Evolutionary conservation across 2,888 invertebrate species (phyloP).

Genomic region (Osmoderma eremita): DNA sequence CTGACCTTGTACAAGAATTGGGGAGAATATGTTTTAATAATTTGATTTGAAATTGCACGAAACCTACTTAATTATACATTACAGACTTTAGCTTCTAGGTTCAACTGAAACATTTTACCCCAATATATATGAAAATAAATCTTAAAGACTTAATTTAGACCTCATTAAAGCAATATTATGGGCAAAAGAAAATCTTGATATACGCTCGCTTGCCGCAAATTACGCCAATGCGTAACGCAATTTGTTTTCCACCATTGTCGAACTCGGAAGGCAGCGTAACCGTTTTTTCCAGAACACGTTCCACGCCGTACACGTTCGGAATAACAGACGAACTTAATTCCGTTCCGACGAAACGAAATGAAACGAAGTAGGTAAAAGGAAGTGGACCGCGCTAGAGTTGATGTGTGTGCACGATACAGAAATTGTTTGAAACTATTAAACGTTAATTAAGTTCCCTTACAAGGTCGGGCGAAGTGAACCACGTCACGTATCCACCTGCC

Average conservation of each 20-base stretch:
- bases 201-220: neutral
- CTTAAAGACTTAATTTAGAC: neutral
- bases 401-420: neutral
- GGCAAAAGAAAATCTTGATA: neutral
- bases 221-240: neutral
- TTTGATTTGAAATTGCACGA: no score
- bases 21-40: no score
- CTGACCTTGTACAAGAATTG: no score
- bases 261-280: neutral
- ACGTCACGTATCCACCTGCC: constrained; percentile 4
- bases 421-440: constrained; percentile 7
- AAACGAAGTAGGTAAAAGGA: neutral
- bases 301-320: neutral
- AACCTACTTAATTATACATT: no score
- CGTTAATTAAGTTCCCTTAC: constrained; percentile 10
- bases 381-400: neutral
- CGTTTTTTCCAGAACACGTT: neutral
- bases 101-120: no score
- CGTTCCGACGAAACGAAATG: neutral
- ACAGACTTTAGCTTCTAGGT: no score
- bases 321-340: neutral
- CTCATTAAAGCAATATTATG: neutral
- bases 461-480: neutral
- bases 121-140: no score
- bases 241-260: constrained; percentile 2